Evolutionary conservation across 2,113 vertebrate species (phyloP).

Genomic region (Rhizomys pruinosus): DNA sequence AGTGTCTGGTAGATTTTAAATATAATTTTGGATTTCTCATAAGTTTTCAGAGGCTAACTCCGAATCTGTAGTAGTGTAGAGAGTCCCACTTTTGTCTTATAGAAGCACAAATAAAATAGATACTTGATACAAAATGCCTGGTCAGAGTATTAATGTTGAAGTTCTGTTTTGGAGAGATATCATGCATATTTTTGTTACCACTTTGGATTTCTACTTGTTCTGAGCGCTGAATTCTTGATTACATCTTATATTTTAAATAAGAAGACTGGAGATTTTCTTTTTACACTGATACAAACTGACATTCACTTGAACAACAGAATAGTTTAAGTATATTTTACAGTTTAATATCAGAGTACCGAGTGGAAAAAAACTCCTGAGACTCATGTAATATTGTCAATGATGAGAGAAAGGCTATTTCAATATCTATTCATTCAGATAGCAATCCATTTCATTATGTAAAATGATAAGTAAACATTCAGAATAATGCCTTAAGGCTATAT

Average conservation of each 20-base stretch:
- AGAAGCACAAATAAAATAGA: background rate
- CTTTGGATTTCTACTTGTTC: slow-evolving; percentile 14
- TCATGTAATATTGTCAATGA: background rate
- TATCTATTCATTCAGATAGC: background rate
- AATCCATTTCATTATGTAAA: slow-evolving; percentile 20
- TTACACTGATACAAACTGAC: background rate
- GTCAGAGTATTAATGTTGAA: background rate
- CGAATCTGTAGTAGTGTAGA: background rate
- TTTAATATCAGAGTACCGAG: background rate
- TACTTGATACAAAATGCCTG: background rate
- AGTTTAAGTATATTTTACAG: background rate
- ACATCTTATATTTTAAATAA: slow-evolving; percentile 33
- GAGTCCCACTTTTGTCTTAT: background rate
- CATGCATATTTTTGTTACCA: background rate
- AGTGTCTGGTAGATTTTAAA: background rate
- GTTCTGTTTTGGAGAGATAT: background rate
- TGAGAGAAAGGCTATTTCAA: background rate
- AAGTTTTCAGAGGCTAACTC: background rate
- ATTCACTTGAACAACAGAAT: background rate
- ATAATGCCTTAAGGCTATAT: background rate
- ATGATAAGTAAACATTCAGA: background rate
- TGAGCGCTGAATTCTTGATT: slow-evolving; percentile 5
- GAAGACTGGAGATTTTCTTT: background rate
- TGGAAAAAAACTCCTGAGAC: no score
- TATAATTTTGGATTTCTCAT: background rate